phyloP scores from a whole-genome alignment of 1,140 invertebrate species.

The Caenorhabditis brenneri region DNA sequence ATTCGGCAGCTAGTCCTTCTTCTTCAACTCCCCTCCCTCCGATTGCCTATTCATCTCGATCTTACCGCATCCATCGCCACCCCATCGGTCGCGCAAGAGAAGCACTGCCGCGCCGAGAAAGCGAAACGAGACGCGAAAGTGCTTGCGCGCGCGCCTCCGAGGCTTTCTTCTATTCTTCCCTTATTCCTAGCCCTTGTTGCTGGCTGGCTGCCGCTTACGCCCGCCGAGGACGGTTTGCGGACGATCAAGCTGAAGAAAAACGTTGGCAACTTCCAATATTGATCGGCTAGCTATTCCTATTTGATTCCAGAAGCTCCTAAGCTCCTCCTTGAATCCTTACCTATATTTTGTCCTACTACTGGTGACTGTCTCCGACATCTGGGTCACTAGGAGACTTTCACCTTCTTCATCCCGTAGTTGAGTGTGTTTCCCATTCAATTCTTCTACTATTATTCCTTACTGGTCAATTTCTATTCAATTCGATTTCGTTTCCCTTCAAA shows the following conservation, averaged over 20 bases:
- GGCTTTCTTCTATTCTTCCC: slow-evolving; percentile 8
- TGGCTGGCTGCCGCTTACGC: slow-evolving; percentile 35
- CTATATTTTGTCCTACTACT: neutral
- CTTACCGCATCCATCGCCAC: slow-evolving; percentile 9
- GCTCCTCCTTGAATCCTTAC: neutral
- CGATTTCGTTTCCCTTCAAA: neutral
- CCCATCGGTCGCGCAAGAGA: too few relatives aligned
- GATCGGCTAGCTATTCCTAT: neutral
- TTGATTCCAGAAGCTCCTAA: neutral
- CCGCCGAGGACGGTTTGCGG: neutral
- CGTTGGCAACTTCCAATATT: slow-evolving; percentile 5
- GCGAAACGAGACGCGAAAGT: slow-evolving; percentile 37
- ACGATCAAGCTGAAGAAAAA: slow-evolving; percentile 34
- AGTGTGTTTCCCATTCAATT: neutral
- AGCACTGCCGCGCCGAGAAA: slow-evolving; percentile 31
- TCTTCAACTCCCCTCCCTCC: neutral
- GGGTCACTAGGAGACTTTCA: slow-evolving; percentile 37
- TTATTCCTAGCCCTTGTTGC: too few relatives aligned
- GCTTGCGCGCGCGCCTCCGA: slow-evolving; percentile 18
- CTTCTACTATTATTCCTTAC: neutral
- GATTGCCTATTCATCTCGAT: slow-evolving; percentile 30
- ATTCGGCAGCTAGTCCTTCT: slow-evolving; percentile 24
- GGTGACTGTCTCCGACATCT: neutral
- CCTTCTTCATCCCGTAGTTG: neutral
- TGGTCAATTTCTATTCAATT: neutral